Conservation (phyloP, 2,888 invertebrate species). For the Hirtodrosophila confusa region DNA sequence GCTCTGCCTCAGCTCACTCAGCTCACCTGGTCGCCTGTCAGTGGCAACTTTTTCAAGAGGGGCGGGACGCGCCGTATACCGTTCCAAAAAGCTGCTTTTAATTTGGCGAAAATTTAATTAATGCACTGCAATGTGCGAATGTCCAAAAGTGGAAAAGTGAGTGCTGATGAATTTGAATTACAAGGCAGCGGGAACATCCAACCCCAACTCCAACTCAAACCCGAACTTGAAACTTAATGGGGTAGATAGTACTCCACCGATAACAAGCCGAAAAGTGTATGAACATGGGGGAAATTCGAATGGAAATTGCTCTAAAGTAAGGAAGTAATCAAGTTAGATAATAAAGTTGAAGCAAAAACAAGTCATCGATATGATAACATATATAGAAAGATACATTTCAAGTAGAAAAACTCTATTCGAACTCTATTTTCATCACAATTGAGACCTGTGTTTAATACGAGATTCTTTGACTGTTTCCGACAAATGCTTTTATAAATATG, state of each 20-base stretch:
- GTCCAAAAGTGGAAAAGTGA: slow-evolving; percentile 41
- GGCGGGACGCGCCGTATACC: slow-evolving; percentile 26
- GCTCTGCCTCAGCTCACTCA: slow-evolving; percentile 20
- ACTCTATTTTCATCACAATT: too few species aligned
- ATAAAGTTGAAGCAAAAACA: too few species aligned
- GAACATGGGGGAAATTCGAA: too few species aligned
- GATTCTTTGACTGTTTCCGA: too few species aligned
- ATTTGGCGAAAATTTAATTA: slow-evolving; percentile 71
- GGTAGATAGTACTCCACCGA: slow-evolving; percentile 3
- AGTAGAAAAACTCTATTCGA: too few species aligned
- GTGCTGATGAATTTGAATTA: slow-evolving; percentile 51
- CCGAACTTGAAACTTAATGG: background rate
- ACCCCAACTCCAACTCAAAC: background rate
- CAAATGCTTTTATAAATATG: too few species aligned
- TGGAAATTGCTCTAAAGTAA: too few species aligned
- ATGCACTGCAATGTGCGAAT: slow-evolving; percentile 45
- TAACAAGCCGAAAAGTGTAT: background rate
- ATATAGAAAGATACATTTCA: too few species aligned
- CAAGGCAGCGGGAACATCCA: slow-evolving; percentile 1
- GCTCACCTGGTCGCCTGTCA: slow-evolving; percentile 51
- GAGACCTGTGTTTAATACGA: too few species aligned
- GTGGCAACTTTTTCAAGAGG: slow-evolving; percentile 22
- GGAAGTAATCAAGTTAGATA: too few species aligned
- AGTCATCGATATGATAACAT: too few species aligned
- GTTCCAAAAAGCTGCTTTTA: slow-evolving; percentile 54